Evolutionary conservation across 2,113 vertebrate species (phyloP), one percentile per base, ranked within the genome.

Genomic region (Tretioscincus oriximinensis): DNA sequence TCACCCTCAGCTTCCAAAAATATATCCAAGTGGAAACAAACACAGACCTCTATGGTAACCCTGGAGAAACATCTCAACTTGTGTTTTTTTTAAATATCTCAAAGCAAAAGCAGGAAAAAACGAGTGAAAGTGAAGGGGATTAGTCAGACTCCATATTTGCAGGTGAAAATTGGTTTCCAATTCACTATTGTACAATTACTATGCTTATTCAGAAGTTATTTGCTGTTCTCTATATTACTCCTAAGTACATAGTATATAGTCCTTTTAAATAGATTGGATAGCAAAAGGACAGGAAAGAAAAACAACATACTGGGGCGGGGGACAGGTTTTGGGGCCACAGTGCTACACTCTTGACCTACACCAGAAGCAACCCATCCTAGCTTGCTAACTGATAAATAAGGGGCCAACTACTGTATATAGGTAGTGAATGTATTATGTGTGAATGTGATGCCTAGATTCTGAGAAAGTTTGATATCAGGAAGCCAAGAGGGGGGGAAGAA

Each of bases 21-120:
- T 0, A 0, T 81, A 88, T 91, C 90, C 92, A 93, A 90, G 91
- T 92, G 90, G 91, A 93, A 95, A 95, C 93, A 95, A 96, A 95
- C 84, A 94, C 66, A 92, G 92, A 90, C 83, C 92, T 82, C 92
- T 88, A 93, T 92, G 82, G 92, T 89, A 95, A 95, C 93, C 51
- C 81, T 91, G 90, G 91, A 88, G 89, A 93, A 93, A 90, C 88
- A 86, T 80, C 87, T 91, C 89, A 91, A 63, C 87, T 90, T 87
- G 85, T 82, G 85, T 82, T 77, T 79, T 87, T 86, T 87, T 86
- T 85, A 88, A 89, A 91, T 91, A 89, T 91, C 65, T 26, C 14
- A 83, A 31, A 92, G 92, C 90, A 91, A 92, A 91, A 90, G 92
- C 88, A 74, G 26, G 84, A 91, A 51, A 64, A 22, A 29, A 22